phyloP scores from a whole-genome alignment of 2,888 invertebrate genomes.

The Drosophila birchii region DNA sequence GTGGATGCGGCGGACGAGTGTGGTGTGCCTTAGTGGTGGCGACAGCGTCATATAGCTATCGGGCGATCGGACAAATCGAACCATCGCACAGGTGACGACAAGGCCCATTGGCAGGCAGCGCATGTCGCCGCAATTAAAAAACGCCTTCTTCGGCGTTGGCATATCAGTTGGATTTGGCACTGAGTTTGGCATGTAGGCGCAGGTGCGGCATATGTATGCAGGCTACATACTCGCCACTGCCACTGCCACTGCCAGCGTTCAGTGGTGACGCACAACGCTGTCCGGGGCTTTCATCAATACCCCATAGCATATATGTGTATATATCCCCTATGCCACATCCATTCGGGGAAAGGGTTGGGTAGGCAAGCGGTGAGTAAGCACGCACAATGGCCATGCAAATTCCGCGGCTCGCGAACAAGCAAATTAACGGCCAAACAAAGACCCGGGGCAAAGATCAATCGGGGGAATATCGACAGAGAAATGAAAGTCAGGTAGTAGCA shows the following conservation, averaged over 20 bases:
- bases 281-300: conserved; percentile 19
- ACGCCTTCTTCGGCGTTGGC: conserved; percentile 78
- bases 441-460: conserved; percentile 72
- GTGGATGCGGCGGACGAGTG: conserved; percentile 9
- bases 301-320: background rate
- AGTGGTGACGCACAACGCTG: conserved; percentile 66
- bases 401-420: conserved; percentile 58
- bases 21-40: conserved; percentile 28
- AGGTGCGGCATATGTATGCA: conserved; percentile 80
- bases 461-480: conserved; percentile 23
- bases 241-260: background rate
- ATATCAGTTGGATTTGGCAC: conserved; percentile 56
- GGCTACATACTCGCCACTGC: conserved; percentile 32
- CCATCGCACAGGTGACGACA: conserved; percentile 59
- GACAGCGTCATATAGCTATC: conserved; percentile 57
- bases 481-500: conserved; percentile 6
- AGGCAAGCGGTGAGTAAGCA: conserved; percentile 32
- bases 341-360: conserved; percentile 28
- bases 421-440: conserved; percentile 67
- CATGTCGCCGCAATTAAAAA: conserved; percentile 83
- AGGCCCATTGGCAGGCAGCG: conserved; percentile 79
- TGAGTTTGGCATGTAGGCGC: conserved; percentile 77
- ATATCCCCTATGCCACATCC: background rate
- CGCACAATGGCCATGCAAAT: conserved; percentile 74
- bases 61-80: conserved; percentile 58